Evolutionary conservation across 2,888 invertebrate species (phyloP).

Genomic region (Notodonta dromedarius): DNA sequence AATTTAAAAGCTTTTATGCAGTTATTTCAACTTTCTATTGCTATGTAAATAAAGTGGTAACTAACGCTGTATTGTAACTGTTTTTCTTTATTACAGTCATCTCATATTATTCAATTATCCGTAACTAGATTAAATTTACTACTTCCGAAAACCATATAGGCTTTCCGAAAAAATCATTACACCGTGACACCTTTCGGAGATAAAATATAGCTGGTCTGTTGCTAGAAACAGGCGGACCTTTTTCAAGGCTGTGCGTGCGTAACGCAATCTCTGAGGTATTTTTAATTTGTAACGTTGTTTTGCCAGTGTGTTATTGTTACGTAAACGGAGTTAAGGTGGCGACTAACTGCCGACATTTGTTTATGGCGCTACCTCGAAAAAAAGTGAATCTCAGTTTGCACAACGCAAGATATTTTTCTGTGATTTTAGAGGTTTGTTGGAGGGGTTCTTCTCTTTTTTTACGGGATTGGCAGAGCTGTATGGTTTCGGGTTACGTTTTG

Average conservation of each 20-base stretch:
- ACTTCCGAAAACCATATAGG: background rate
- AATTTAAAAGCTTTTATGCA: conserved; percentile 27
- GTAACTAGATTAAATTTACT: too few relatives aligned
- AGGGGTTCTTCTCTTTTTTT: too few relatives aligned
- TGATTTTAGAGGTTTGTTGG: background rate
- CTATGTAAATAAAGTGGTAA: background rate
- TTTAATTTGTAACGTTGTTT: conserved; percentile 6
- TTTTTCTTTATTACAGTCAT: too few relatives aligned
- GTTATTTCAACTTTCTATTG: conserved; percentile 8
- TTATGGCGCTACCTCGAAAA: background rate
- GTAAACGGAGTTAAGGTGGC: conserved; percentile 6
- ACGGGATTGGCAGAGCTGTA: background rate
- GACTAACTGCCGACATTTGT: conserved; percentile 4
- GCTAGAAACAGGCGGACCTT: conserved; percentile 1
- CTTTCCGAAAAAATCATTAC: conserved; percentile 4
- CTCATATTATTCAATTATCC: too few relatives aligned
- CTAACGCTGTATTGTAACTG: background rate
- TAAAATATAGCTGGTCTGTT: conserved; percentile 5
- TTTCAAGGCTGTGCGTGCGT: conserved; percentile 4
- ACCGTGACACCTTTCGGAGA: background rate
- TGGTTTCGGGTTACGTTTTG: too few relatives aligned
- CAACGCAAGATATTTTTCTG: conserved; percentile 1
- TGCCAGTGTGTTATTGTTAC: conserved; percentile 5
- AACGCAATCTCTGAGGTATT: conserved; percentile 9
- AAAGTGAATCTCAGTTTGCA: background rate